A percentile compares a stretch with the other conserved stretches of the same genome.
These are phyloP conservation scores for Enchytraeus crypticus DNA, from an alignment of 2,888 invertebrate genomes.

Conservation along the genomic window DNA sequence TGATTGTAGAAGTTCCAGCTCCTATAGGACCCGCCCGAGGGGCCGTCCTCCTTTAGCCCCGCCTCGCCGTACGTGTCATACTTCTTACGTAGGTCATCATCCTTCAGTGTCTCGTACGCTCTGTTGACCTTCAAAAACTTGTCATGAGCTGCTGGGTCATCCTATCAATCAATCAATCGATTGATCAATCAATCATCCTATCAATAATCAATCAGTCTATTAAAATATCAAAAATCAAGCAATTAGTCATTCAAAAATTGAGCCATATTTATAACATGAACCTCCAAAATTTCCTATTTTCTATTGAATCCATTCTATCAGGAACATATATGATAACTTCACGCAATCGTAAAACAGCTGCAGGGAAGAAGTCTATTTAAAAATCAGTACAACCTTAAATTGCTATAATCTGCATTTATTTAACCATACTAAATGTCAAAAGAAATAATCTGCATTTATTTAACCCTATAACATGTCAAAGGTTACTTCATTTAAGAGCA, in stretches of 20 bases:
- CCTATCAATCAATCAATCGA: too few species aligned
- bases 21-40: slow-evolving; percentile 62
- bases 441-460: background rate
- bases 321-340: too few species aligned
- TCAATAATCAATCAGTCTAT: background rate
- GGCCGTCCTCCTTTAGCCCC: slow-evolving; percentile 56
- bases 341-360: too few species aligned
- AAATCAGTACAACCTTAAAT: too few species aligned
- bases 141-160: slow-evolving; percentile 64
- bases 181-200: too few species aligned
- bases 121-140: slow-evolving; percentile 69
- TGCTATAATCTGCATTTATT: too few species aligned
- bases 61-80: slow-evolving; percentile 73
- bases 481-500: background rate
- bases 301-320: too few species aligned
- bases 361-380: too few species aligned
- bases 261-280: too few species aligned
- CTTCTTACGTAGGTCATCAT: slow-evolving; percentile 61
- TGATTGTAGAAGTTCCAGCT: slow-evolving; percentile 72
- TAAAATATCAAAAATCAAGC: too few species aligned
- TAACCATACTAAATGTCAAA: background rate
- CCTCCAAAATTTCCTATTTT: too few species aligned
- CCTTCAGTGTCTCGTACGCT: slow-evolving; percentile 78
- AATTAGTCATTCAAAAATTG: too few species aligned
- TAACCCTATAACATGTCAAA: background rate